Conservation (phyloP, 2,113 vertebrate species). For the Ondatra zibethicus region DNA sequence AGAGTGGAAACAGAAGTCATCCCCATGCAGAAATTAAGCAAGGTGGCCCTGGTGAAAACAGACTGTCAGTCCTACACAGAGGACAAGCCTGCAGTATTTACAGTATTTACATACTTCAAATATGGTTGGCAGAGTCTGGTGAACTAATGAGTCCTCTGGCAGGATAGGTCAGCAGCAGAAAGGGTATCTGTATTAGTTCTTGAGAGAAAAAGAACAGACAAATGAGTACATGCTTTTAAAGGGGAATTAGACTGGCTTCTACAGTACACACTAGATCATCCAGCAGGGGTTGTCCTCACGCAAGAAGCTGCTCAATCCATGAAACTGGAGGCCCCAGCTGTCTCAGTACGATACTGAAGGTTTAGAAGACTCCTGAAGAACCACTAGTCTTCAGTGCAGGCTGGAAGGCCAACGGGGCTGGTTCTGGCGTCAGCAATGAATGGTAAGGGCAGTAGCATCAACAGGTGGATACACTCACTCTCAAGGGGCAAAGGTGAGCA, state of each 20-base stretch:
- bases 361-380: not conserved
- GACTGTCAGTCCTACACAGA: not conserved
- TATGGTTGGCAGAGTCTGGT: no score
- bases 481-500: not conserved
- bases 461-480: not conserved
- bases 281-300: not conserved
- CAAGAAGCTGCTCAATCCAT: not conserved
- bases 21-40: not conserved
- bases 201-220: not conserved
- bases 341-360: not conserved
- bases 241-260: not conserved
- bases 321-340: not conserved
- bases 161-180: not conserved
- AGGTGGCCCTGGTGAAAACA: not conserved
- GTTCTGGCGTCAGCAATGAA: not conserved
- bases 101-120: no score
- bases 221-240: not conserved
- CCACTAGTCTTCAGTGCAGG: not conserved
- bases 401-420: not conserved
- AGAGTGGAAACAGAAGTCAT: not conserved
- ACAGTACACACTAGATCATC: not conserved
- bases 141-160: not conserved
- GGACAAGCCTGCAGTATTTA: not conserved
- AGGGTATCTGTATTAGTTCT: not conserved
- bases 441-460: not conserved